Percentiles rank a stretch among this genome's conserved stretches.
Evolutionary conservation across 2,113 vertebrate species (phyloP).

Genomic region (Leucosticte australis): DNA sequence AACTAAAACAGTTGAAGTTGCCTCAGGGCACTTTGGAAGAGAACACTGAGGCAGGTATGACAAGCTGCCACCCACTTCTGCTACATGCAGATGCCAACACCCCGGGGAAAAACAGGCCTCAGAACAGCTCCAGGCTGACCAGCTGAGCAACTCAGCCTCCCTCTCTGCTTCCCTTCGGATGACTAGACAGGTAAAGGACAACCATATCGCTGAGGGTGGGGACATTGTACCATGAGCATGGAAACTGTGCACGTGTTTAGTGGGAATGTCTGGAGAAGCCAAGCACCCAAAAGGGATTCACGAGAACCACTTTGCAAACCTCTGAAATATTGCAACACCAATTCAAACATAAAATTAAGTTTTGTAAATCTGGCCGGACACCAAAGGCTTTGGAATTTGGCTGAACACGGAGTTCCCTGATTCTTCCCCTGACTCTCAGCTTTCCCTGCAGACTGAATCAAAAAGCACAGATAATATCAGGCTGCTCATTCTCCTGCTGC

Average conservation of each 20-base stretch:
- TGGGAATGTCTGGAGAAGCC: neutral
- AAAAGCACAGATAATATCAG: slow-evolving; percentile 31
- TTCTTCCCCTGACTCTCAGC: slow-evolving; percentile 3
- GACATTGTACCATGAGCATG: accelerated
- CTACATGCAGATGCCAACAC: neutral
- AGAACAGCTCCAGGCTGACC: neutral
- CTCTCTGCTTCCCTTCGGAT: neutral
- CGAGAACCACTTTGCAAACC: neutral
- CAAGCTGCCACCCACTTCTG: neutral
- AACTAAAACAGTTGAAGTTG: neutral
- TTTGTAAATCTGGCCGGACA: slow-evolving; percentile 31
- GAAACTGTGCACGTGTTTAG: neutral
- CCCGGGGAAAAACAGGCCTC: neutral
- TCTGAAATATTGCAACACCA: slow-evolving; percentile 23
- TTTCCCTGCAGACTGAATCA: slow-evolving; percentile 7
- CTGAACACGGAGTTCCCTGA: slow-evolving; percentile 50
- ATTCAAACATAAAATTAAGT: slow-evolving; percentile 7
- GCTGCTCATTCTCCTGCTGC: neutral
- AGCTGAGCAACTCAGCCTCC: neutral
- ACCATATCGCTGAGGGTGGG: accelerated
- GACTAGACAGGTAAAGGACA: neutral
- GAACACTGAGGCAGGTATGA: neutral
- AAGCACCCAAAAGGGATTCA: neutral
- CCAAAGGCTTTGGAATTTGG: slow-evolving; percentile 42
- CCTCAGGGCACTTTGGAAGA: neutral